A percentile compares a stretch with the other conserved stretches of the same genome.
Evolutionary conservation across 2,888 invertebrate genomes (phyloP).

Genomic region (Automeris io): DNA sequence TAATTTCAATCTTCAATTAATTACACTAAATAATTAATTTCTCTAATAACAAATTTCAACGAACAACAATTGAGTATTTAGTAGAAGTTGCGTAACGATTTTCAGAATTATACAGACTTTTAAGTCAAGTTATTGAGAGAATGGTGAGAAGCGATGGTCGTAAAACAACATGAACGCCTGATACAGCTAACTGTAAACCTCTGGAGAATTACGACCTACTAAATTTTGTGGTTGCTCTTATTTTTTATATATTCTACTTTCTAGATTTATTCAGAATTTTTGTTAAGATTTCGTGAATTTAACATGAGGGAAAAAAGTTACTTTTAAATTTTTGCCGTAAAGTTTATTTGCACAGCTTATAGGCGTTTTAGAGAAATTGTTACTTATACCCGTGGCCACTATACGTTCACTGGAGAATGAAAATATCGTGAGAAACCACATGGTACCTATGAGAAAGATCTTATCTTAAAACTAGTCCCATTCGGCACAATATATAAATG

Average conservation of each 20-base stretch:
- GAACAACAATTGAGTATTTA: too few relatives aligned
- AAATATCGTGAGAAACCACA: too few relatives aligned
- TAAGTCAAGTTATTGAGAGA: slow-evolving; percentile 32
- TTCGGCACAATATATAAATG: too few relatives aligned
- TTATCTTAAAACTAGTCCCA: too few relatives aligned
- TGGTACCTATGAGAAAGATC: too few relatives aligned
- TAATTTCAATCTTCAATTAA: too few relatives aligned
- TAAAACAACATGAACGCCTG: slow-evolving; percentile 26
- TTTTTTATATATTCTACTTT: slow-evolving; percentile 1
- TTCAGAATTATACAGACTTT: slow-evolving; percentile 8
- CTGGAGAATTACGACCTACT: slow-evolving; percentile 16
- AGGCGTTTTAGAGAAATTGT: too few relatives aligned
- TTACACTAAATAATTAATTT: too few relatives aligned
- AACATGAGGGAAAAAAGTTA: not conserved
- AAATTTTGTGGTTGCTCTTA: slow-evolving; percentile 12
- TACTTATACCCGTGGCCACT: too few relatives aligned
- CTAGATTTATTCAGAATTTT: not conserved
- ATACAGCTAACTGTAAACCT: slow-evolving; percentile 22
- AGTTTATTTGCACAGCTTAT: not conserved
- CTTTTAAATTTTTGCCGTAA: not conserved
- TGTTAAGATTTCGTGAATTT: not conserved
- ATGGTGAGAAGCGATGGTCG: slow-evolving; percentile 30
- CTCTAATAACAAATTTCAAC: too few relatives aligned
- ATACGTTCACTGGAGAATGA: too few relatives aligned
- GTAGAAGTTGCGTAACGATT: not conserved